Evolutionary conservation across 1,140 invertebrate genomes (phyloP), one percentile per base, ranked within the genome.

Genomic region (Medauroidea extradentata): DNA sequence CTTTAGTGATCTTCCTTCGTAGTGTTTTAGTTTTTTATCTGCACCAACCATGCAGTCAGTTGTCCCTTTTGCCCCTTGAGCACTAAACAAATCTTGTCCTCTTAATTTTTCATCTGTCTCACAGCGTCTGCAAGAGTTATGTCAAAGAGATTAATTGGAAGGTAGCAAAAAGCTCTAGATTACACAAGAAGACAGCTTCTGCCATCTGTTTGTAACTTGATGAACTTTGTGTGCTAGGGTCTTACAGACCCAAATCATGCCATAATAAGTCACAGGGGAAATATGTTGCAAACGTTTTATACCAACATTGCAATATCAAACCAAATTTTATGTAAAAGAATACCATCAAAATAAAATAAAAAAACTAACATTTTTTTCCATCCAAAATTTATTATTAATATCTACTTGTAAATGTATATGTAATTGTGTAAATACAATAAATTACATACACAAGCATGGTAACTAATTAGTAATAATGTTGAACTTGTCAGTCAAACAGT

Each of bases 121-220:
- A 67, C 41, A 55, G 62, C 54, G 41, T 68, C 55, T 57, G 61
- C 61, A 59, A 64, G 61, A 42, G 63, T 24, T 43, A 68, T 57
- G 62, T 67, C 65, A 60, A 68, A 68, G 53, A 67, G 63, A 57
- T 65, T 55, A n/a, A 19, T 29, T 11, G 51, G 51, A 7, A 19
- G 25, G 18, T 4, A 49, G 21, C 21, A 8, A 2, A 49, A 14
- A 49, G 11, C 46, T 13, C 4, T 14, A 18, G 21, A 49, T 13
- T 11, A 49, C 46, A 49, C 4, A 21, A 18, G 21, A 49, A 49
- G 25, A 49, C 46, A 24, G 46, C 2, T 49, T 18, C 18, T 46
- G 43, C 43, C 43, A 19, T 46, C 18, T 19, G 23, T 46, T 19
- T 46, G 43, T 19, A 46, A 46, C 4, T 46, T 18, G 14, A 46